Evolutionary conservation across 2,797 vertebrate species (phyloP), one percentile per base, ranked within the genome.

Genomic region (Lateolabrax maculatus): DNA sequence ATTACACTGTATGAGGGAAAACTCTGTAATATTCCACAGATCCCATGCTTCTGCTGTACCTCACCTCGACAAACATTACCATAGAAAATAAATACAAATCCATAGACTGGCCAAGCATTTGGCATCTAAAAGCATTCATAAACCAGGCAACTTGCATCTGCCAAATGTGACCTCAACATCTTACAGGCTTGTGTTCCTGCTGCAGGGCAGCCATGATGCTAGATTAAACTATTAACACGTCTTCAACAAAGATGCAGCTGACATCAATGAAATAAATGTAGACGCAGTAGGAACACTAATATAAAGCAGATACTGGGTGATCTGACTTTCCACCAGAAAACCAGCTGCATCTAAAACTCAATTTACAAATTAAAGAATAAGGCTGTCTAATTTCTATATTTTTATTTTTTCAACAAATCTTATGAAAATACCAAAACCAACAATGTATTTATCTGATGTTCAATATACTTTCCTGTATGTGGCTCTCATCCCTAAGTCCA

Each of bases 91-190:
- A 80, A 84, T 48, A 56, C n/a, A 52, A 39, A 43, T 64, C 21
- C 34, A 53, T 29, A 39, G 29, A 43, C 44, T 44, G 41, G 64
- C 52, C 37, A 36, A 76, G 65, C 62, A 49, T 52, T 63, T 56
- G 29, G 55, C 10, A 60, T 70, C 71, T 83, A 81, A 83, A 48
- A 34, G 46, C 0, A 0, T 44, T 71, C 6, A 39, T 73, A 62
- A 62, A 80, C 37, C 31, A 39, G 19, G 25, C 2, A n/a, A 49
- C 39, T 23, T n/a, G 23, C 27, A 58, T 60, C 53, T 76, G 88
- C 80, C 87, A 87, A 86, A 68, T 21, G 85, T 89, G 80, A 90
- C 51, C 66, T 90, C 87, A 89, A 18, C 71, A 29, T 78, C 87
- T 89, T 81, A 87, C 60, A 80, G 79, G 72, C 41, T 36, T 41